Evolutionary conservation across 2,797 vertebrate genomes (phyloP).

Genomic region (Rallus crepitans): DNA sequence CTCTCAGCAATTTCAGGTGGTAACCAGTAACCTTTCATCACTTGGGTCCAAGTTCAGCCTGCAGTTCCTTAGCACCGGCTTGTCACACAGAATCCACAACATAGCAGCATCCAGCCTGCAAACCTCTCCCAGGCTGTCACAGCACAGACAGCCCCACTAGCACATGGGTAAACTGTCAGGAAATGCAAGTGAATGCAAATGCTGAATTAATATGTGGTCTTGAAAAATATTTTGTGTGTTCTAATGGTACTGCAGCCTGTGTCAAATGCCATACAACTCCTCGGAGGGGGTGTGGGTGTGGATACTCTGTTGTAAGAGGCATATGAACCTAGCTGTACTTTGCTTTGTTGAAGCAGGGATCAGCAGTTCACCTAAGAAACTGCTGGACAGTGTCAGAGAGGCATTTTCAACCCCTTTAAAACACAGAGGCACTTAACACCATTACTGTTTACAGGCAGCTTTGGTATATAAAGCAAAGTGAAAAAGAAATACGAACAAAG

Average conservation of each 20-base stretch:
- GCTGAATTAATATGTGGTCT: neutral
- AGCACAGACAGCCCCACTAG: neutral
- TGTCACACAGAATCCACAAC: neutral
- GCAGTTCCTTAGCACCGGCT: neutral
- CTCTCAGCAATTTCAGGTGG: neutral
- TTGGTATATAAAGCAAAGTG: neutral
- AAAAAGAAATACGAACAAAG: neutral
- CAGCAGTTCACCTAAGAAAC: neutral
- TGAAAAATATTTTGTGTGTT: neutral
- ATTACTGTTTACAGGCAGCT: neutral
- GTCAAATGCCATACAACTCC: neutral
- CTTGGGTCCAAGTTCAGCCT: neutral
- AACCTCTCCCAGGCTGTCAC: neutral
- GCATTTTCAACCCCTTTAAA: neutral
- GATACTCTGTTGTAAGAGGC: neutral
- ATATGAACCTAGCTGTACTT: neutral
- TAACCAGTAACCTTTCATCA: neutral
- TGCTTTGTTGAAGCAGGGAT: neutral
- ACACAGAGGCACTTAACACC: neutral
- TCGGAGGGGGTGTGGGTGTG: no score
- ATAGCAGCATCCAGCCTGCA: neutral
- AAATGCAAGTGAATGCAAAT: neutral
- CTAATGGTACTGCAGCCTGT: neutral
- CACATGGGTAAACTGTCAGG: neutral
- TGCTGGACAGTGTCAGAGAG: neutral